These are phyloP conservation scores for Catharus minimus DNA, from an alignment of 2,113 vertebrate species.

Conservation along the genomic window DNA sequence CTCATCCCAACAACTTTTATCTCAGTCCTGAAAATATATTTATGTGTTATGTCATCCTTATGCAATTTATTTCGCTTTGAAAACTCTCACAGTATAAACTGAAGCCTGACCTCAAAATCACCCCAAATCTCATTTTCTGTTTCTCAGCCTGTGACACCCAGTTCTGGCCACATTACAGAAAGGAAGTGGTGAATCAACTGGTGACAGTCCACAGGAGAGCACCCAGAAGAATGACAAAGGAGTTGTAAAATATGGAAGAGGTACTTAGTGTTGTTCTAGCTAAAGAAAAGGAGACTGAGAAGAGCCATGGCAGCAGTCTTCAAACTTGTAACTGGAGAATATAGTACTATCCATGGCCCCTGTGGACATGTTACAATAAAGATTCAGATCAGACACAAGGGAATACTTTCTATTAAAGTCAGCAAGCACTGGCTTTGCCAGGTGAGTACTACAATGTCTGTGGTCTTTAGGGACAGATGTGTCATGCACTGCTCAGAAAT, in stretches of 20 bases:
- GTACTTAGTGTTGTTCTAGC: not conserved
- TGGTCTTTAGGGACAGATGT: too few relatives aligned
- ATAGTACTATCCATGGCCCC: not conserved
- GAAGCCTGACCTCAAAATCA: not conserved
- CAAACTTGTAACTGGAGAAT: accelerated
- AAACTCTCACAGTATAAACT: not conserved
- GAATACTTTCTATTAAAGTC: not conserved
- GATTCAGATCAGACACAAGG: not conserved
- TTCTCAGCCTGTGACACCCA: not conserved
- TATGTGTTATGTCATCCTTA: not conserved
- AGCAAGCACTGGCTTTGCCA: not conserved
- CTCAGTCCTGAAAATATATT: not conserved
- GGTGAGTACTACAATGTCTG: accelerated
- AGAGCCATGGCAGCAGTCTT: not conserved
- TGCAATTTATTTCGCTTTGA: not conserved
- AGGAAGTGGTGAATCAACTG: not conserved
- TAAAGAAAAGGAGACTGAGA: not conserved
- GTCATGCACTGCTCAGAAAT: not conserved
- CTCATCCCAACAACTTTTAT: not conserved
- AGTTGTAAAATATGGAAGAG: not conserved
- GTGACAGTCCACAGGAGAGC: not conserved
- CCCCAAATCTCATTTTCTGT: not conserved
- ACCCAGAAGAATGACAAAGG: not conserved
- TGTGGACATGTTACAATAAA: not conserved
- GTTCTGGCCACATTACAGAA: not conserved